Conservation (phyloP, 2,797 vertebrate species). For the Morus bassanus region DNA sequence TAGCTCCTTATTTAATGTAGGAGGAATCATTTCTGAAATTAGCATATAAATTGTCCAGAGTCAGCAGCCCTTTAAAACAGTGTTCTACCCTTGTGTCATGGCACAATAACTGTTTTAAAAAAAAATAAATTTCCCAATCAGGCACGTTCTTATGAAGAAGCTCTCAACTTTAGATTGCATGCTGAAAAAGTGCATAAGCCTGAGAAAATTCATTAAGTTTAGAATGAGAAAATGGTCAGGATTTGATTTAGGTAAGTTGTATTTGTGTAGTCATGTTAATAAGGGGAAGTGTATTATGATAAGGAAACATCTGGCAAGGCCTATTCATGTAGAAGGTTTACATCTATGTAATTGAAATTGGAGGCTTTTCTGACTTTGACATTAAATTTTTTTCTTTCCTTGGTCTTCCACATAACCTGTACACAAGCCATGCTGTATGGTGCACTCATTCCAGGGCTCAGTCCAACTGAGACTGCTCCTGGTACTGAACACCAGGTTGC, state of each 20-base stretch:
- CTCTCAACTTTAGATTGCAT: neutral
- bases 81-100: slow-evolving; percentile 20
- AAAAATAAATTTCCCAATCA: neutral
- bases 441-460: neutral
- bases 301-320: neutral
- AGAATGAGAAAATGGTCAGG: neutral
- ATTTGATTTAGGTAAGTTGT: neutral
- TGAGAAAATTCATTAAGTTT: neutral
- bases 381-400: neutral
- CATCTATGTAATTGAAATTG: neutral
- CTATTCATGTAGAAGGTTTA: neutral
- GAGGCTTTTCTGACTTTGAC: neutral
- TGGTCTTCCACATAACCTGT: neutral
- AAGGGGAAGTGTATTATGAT: neutral
- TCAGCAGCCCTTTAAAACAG: slow-evolving; percentile 62
- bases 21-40: slow-evolving; percentile 73
- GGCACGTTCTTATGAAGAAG: neutral
- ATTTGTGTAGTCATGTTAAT: neutral
- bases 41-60: slow-evolving; percentile 73
- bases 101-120: neutral
- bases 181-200: neutral
- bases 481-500: neutral
- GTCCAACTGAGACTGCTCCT: neutral
- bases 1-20: slow-evolving; percentile 64
- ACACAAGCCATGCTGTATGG: neutral